Evolutionary conservation across 2,113 vertebrate genomes (phyloP), one percentile per base, ranked within the genome.

Genomic region (Antechinus stuartii): DNA sequence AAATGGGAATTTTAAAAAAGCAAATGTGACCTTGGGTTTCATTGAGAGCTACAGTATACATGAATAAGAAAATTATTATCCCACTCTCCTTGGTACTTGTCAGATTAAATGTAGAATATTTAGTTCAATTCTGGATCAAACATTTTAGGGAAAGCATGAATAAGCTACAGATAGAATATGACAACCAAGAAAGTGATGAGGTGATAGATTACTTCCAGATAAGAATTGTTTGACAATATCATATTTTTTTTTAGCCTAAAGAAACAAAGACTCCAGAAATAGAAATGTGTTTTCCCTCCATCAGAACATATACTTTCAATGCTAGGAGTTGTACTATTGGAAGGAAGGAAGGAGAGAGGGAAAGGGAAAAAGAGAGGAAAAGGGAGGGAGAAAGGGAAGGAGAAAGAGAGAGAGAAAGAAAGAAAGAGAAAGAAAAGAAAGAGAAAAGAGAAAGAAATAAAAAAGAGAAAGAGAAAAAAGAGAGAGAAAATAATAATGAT

Each of bases 241-340:
- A 19, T n/a, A 68, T 3, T 9, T 68, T 12, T 68, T 12, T 68
- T 68, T 68, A 68, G 61, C 30, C 61, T 19, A 1, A 26, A 68
- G 35, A 68, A 68, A 11, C 35, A n/a, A 61, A 30, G 30, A 68
- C 30, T 68, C 61, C 14, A n/a, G 61, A 16, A 68, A 68, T 16
- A 0, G 0, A n/a, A 19, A 68, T n/a, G 14, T n/a, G 12, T 11
- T 11, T 61, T 0, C 26, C 26, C 3, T n/a, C 14, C 3, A 68
- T n/a, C 5, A 19, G 35, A 68, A 68, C 16, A 12, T n/a, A 14
- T 1, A 68, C 0, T 68, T 11, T 68, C n/a, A 14, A 19, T 35
- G 14, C 35, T 19, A 35, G 35, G 30, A 35, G 61, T 68, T 68
- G 61, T 35, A 52, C 9, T 52, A 1, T 52, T 52, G 50, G 50